Conservation (phyloP, 2,797 vertebrate genomes). For the Gorsachius magnificus region DNA sequence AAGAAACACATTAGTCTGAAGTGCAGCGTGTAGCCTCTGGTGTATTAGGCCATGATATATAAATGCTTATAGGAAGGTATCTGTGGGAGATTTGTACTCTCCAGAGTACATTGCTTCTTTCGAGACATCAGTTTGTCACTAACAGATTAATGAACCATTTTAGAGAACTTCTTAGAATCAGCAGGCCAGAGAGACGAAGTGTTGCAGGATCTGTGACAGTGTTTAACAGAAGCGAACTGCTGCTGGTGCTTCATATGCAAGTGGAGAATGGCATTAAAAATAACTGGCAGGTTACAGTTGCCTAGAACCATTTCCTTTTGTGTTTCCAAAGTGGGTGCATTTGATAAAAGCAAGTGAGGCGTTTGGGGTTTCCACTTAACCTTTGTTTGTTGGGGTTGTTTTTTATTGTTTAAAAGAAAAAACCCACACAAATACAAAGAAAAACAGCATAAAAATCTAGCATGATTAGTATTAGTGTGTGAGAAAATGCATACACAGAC, state of each 20-base stretch:
- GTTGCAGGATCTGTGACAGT: neutral
- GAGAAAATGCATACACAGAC: neutral
- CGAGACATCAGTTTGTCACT: constrained; percentile 34
- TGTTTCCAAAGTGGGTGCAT: neutral
- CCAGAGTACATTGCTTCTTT: neutral
- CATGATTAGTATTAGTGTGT: neutral
- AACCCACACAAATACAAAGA: neutral
- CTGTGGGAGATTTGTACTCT: neutral
- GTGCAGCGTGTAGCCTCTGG: neutral
- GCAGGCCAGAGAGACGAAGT: neutral
- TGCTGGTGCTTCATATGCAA: neutral
- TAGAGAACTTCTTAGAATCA: constrained; percentile 4
- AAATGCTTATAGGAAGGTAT: neutral
- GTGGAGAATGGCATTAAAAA: neutral
- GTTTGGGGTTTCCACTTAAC: neutral
- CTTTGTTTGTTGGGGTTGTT: neutral
- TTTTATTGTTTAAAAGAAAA: neutral
- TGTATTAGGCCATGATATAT: neutral
- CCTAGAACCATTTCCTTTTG: neutral
- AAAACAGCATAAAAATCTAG: neutral
- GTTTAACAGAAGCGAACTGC: neutral
- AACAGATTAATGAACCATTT: constrained; percentile 34
- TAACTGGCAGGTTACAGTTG: neutral
- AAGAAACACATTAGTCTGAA: neutral
- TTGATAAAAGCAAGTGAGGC: neutral